phyloP scores from a whole-genome alignment of 2,888 invertebrate genomes.

The Andrena chrysosceles region DNA sequence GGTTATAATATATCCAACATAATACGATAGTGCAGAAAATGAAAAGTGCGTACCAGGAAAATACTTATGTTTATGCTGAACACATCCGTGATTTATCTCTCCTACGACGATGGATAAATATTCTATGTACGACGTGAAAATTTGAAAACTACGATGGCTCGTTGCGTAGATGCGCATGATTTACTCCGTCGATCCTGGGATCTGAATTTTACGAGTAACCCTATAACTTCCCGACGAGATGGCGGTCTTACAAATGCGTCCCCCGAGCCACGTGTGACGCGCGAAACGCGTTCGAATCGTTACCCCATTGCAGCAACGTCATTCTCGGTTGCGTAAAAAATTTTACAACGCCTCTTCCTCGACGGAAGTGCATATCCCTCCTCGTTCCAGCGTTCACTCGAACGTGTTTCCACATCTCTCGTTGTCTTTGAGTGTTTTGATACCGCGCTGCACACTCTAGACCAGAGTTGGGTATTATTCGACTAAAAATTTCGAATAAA shows the following conservation, averaged over 20 bases:
- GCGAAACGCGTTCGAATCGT: constrained; percentile 24
- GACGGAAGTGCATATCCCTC: neutral
- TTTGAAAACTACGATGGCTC: constrained; percentile 24
- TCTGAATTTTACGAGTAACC: constrained; percentile 55
- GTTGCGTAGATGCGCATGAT: constrained; percentile 45
- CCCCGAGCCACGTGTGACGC: constrained; percentile 31
- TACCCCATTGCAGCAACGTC: neutral
- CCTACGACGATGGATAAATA: constrained; percentile 32
- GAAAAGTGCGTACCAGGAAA: neutral
- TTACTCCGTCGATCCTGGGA: constrained; percentile 21
- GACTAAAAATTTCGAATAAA: no score
- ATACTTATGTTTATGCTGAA: constrained; percentile 9
- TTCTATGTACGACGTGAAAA: constrained; percentile 29
- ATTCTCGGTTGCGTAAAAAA: constrained; percentile 32
- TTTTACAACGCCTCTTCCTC: constrained; percentile 13
- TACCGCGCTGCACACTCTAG: no score
- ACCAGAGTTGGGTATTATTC: no score
- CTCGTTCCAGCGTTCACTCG: neutral
- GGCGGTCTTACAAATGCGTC: constrained; percentile 50
- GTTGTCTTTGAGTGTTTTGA: neutral
- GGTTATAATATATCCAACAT: no score
- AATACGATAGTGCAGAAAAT: neutral
- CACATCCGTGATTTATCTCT: constrained; percentile 23
- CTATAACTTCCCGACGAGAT: constrained; percentile 46
- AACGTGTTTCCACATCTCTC: neutral